phyloP scores from a whole-genome alignment of 2,888 invertebrate species.

The Phalera bucephala region DNA sequence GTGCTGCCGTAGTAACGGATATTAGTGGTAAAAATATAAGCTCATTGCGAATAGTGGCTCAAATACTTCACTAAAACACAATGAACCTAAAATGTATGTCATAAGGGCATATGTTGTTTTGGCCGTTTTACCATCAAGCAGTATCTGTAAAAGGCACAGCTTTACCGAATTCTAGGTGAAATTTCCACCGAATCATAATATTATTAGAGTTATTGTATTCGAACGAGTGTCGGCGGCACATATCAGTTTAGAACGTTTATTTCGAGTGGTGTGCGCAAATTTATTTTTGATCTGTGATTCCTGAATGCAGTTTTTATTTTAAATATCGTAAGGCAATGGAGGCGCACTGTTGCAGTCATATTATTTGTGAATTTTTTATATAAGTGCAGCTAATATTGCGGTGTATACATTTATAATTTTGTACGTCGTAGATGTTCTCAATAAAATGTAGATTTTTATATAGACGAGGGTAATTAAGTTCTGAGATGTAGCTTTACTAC shows the following conservation, averaged over 20 bases:
- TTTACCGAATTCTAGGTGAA: no score
- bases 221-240: constrained; percentile 48
- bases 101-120: no score
- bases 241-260: constrained; percentile 61
- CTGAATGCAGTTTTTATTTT: constrained; percentile 59
- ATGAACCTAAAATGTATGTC: no score
- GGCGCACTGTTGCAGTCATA: constrained; percentile 40
- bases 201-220: constrained; percentile 16
- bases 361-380: constrained; percentile 41
- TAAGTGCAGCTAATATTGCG: constrained; percentile 48
- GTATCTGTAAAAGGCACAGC: no score
- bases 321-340: constrained; percentile 34
- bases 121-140: no score
- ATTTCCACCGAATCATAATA: constrained; percentile 1
- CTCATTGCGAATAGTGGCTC: no score
- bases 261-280: constrained; percentile 47
- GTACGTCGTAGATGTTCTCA: constrained; percentile 39
- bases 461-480: constrained; percentile 33
- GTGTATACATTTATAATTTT: constrained; percentile 43
- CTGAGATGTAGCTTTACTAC: constrained; percentile 33
- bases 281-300: constrained; percentile 69
- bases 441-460: constrained; percentile 34
- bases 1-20: no score
- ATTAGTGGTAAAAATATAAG: no score
- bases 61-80: no score